phyloP scores from a whole-genome alignment of 2,888 invertebrate genomes.

The Drosophila mayaguana region DNA sequence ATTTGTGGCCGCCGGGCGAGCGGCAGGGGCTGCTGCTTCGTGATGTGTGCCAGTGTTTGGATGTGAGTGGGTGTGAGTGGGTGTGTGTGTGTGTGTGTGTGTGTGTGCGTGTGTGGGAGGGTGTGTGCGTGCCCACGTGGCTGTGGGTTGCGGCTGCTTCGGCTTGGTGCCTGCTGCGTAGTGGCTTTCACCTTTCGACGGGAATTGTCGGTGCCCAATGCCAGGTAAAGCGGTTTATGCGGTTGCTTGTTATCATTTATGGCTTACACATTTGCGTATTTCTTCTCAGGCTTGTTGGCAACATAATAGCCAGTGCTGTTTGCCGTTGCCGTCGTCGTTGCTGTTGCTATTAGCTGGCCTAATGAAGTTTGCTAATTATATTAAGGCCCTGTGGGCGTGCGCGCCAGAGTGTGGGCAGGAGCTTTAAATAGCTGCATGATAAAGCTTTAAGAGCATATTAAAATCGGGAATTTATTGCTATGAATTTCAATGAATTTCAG shows the following conservation, averaged over 20 bases:
- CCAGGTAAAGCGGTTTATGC: conserved; percentile 62
- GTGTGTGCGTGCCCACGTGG: conserved; percentile 47
- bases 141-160: conserved; percentile 48
- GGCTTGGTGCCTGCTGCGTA: conserved; percentile 17
- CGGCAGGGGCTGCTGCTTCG: background rate
- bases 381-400: conserved; percentile 14
- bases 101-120: conserved; percentile 19
- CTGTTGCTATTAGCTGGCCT: conserved; percentile 52
- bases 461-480: conserved; percentile 9
- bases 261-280: conserved; percentile 73
- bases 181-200: conserved; percentile 40
- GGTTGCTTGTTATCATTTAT: conserved; percentile 77
- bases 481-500: conserved; percentile 46
- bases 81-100: conserved; percentile 10
- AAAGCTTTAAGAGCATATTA: conserved; percentile 4
- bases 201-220: conserved; percentile 41
- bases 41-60: conserved; percentile 13
- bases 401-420: background rate
- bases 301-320: conserved; percentile 9
- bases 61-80: conserved; percentile 10
- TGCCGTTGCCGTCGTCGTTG: conserved; percentile 6
- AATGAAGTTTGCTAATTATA: conserved; percentile 68
- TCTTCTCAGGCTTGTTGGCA: conserved; percentile 18
- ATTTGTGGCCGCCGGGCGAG: conserved; percentile 57
- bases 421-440: conserved; percentile 7